Evolutionary conservation across 1,140 invertebrate species (phyloP), one percentile per base, ranked within the genome.

Genomic region (Mya arenaria): DNA sequence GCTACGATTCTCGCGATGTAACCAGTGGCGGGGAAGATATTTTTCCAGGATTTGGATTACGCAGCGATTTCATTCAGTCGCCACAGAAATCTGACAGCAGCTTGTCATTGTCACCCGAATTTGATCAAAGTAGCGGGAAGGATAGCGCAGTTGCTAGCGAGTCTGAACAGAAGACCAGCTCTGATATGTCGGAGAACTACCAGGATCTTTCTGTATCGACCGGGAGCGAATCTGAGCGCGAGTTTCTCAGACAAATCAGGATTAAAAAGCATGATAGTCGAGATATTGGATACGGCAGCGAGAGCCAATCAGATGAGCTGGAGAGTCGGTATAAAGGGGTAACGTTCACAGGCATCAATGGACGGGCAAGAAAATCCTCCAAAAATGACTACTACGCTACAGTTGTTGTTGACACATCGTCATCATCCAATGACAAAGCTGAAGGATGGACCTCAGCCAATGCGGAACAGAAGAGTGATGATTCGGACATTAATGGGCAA

Each of bases 201-300:
- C 69, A 73, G 34, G 79, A 82, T 48, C 30, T 82, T 34, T 82
- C 79, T 36, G 82, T 78, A 28, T 74, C 73, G 3, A 84, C 75
- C 1, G 71, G 84, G 66, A 87, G 84, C 77, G 86, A 86, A 28
- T 83, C 82, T 34, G 87, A 88, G n/a, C 52, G 60, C 32, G 86
- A 86, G 25, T 66, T 77, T 10, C 36, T 74, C 30, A 73, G 81
- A 3, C 73, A 71, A 17, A 34, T 82, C 63, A 77, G 28, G 15
- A 87, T 85, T 44, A 80, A 66, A 34, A 71, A 58, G 41, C 68
- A 71, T 30, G 88, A 89, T 52, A 73, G 77, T 37, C 89, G 88
- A 62, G 92, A 92, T 83, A 86, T 92, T 62, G 92, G 92, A 32
- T 92, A 92, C 82, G 91, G 90, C 39, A 92, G 91, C 84, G 92